Base-by-base conservation (phyloP, 2,797 vertebrate genomes). In the Cryptoblepharus egeriae region DNA sequence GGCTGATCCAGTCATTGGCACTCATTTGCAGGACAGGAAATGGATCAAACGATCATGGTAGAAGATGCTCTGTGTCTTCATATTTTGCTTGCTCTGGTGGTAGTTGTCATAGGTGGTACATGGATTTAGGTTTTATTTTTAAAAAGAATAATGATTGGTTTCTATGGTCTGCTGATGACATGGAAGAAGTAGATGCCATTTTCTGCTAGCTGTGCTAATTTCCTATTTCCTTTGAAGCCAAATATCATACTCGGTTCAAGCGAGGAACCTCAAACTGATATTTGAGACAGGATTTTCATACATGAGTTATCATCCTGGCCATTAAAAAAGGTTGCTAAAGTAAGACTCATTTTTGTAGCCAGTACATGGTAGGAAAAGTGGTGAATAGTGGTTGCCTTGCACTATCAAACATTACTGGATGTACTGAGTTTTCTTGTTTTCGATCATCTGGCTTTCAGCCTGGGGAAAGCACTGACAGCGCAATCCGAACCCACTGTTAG, bases 1-100 rank as follows among this genome's bases (percentile, higher is more conserved):
- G 85, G 69, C 8, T n/a, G 69, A 64, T 77, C 87, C 67, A 45
- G 0, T 84, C 79, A 77, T 30, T 65, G 3, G 35, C 68, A 84
- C 87, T 11, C 30, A 60, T 81, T 81, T 55, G 30, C 65, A 83
- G 3, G 69, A 58, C 73, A 57, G 77, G 63, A 18, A 86, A 55
- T 87, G 87, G 78, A 86, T 4, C 80, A 91, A 90, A 85, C 88
- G 72, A 90, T 85, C 87, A 84, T 88, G 85, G 39, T 49, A 58
- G 86, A 80, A 85, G 84, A 28, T 79, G 85, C 81, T 75, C 0
- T 1, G 69, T 30, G 22, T 77, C 28, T 77, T 73, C 80, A 80
- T 63, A 84, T 60, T 85, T 71, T 85, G 77, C 61, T 77, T 32
- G 15, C 85, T 63, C 74, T 91, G 8, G 82, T 91, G 72, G 30